Percentiles rank a stretch among this genome's conserved stretches.
Evolutionary conservation across 2,113 vertebrate genomes (phyloP).

Genomic region (Vidua macroura): DNA sequence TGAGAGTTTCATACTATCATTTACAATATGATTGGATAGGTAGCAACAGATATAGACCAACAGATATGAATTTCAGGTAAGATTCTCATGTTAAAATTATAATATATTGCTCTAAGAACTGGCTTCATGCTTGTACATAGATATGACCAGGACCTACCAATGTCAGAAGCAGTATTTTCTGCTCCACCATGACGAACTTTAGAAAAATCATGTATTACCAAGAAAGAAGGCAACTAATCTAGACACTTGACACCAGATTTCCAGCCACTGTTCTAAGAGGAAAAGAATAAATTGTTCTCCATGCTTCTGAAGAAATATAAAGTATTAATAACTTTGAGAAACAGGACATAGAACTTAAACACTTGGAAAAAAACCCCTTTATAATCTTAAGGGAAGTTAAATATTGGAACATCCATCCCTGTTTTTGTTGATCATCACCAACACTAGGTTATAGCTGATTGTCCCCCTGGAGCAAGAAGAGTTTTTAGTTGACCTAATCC

Average conservation of each 20-base stretch:
- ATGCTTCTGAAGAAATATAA: not conserved
- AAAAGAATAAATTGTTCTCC: not conserved
- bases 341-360: not conserved
- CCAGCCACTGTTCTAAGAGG: not conserved
- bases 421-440: not conserved
- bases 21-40: not conserved
- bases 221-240: not conserved
- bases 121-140: not conserved
- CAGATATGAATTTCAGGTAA: not conserved
- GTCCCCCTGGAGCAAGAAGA: not conserved
- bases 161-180: not conserved
- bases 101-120: not conserved
- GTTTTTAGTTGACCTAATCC: not conserved
- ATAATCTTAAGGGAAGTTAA: not conserved
- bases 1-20: not conserved
- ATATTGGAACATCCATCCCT: not conserved
- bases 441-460: not conserved
- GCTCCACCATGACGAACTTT: not conserved
- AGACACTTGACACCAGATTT: not conserved
- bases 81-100: not conserved
- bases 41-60: not conserved
- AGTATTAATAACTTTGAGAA: not conserved
- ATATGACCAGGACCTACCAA: not conserved
- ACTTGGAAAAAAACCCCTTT: rapidly evolving
- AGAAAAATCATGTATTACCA: not conserved